A percentile compares a stretch with the other conserved stretches of the same genome.
These are phyloP conservation scores for Cherax quadricarinatus DNA, from an alignment of 1,140 invertebrate species.

Conservation along the genomic window DNA sequence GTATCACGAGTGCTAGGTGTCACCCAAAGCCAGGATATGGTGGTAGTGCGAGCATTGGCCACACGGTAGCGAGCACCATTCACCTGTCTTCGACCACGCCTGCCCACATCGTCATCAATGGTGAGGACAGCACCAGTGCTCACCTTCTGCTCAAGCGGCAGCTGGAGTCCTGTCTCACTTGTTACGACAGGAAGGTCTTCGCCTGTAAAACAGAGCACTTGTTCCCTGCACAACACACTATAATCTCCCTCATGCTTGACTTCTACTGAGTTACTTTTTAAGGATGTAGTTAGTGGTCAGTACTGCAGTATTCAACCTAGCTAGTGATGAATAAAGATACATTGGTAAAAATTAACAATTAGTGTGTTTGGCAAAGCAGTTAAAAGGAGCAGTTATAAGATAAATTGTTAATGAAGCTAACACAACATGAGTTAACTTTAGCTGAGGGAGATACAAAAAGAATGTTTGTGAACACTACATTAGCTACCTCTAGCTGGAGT, in stretches of 20 bases:
- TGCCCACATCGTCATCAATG: not conserved
- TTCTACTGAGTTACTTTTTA: not conserved
- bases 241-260: not conserved
- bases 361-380: not conserved
- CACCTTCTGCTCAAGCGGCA: slow-evolving; percentile 55
- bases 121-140: slow-evolving; percentile 62
- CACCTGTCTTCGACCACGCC: slow-evolving; percentile 26
- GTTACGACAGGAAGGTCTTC: slow-evolving; percentile 23
- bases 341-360: not conserved
- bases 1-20: not conserved
- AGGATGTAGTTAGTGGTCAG: not conserved
- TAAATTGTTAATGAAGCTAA: not conserved
- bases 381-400: not conserved
- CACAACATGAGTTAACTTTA: not conserved
- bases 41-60: slow-evolving; percentile 62
- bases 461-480: not conserved
- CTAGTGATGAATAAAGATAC: not conserved
- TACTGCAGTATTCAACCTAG: not conserved
- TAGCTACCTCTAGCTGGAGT: too few species aligned
- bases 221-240: not conserved
- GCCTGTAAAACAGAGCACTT: slow-evolving; percentile 41
- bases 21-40: slow-evolving; percentile 61
- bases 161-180: slow-evolving; percentile 45
- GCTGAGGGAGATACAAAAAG: not conserved
- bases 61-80: slow-evolving; percentile 38